These are phyloP conservation scores for Saguinus midas DNA, from an alignment of 2,113 vertebrate species.

Conservation along the genomic window DNA sequence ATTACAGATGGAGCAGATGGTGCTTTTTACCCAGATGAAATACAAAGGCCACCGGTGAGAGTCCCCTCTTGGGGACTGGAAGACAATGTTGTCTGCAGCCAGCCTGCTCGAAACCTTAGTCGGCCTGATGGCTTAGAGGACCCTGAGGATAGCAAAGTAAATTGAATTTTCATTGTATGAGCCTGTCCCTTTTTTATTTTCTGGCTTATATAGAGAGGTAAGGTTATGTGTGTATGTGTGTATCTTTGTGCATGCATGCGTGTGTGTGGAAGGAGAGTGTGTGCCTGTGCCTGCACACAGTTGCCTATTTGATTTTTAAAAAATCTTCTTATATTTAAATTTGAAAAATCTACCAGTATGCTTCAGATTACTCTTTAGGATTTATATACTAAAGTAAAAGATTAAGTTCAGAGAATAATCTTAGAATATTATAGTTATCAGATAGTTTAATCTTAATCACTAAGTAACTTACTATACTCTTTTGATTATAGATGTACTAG, in stretches of 20 bases:
- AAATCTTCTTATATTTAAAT: background rate
- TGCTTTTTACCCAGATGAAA: constrained; percentile 93
- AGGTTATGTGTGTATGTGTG: background rate
- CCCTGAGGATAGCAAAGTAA: constrained; percentile 88
- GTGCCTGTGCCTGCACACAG: background rate
- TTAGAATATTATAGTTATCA: background rate
- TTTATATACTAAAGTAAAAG: background rate
- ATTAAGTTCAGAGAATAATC: constrained; percentile 15
- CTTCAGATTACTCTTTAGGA: background rate
- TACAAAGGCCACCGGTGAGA: constrained; percentile 92
- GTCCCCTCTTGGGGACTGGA: constrained; percentile 90
- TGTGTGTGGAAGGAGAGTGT: background rate
- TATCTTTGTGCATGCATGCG: background rate
- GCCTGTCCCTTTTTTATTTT: constrained; percentile 7
- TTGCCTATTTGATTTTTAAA: background rate
- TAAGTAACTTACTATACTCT: background rate
- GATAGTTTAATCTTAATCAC: constrained; percentile 30
- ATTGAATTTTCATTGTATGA: constrained; percentile 55
- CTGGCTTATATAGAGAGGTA: background rate
- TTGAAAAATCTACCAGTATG: background rate
- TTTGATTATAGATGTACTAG: background rate
- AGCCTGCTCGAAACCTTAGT: constrained; percentile 95
- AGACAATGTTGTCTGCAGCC: constrained; percentile 96
- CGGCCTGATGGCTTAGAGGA: constrained; percentile 96
- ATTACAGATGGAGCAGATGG: constrained; percentile 92